These are phyloP conservation scores for Ormyrus pomaceus DNA, from an alignment of 2,888 invertebrate species.

Conservation along the genomic window DNA sequence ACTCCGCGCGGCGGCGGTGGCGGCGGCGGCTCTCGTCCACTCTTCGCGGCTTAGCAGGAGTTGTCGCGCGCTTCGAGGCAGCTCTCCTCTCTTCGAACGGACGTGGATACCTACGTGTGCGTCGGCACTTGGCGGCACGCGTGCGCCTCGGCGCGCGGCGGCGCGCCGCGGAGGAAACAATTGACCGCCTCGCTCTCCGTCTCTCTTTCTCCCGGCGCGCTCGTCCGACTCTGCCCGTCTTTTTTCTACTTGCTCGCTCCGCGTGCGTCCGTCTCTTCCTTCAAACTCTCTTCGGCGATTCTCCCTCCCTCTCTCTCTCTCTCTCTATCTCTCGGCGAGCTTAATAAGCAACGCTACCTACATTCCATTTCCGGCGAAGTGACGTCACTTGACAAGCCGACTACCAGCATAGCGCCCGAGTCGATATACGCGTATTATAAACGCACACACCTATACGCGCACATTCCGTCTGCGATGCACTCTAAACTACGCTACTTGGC, in stretches of 20 bases:
- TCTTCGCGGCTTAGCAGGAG: too few species aligned
- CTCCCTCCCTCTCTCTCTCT: neutral
- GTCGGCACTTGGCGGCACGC: slow-evolving; percentile 70
- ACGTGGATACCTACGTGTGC: slow-evolving; percentile 66
- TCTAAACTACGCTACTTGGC: slow-evolving; percentile 3
- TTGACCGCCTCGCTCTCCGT: slow-evolving; percentile 64
- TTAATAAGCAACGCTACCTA: slow-evolving; percentile 75
- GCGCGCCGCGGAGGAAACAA: slow-evolving; percentile 73
- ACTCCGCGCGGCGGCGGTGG: slow-evolving; percentile 61
- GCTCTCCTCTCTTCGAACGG: slow-evolving; percentile 50
- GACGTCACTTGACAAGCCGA: slow-evolving; percentile 72
- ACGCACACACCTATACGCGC: neutral
- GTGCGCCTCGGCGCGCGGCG: slow-evolving; percentile 67
- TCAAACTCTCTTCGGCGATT: neutral
- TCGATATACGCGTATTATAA: neutral
- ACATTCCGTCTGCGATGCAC: slow-evolving; percentile 10
- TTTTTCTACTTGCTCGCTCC: slow-evolving; percentile 20
- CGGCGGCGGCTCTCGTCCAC: neutral
- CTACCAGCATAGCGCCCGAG: slow-evolving; percentile 44
- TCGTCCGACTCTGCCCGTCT: neutral
- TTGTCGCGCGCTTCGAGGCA: too few species aligned
- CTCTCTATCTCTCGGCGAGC: slow-evolving; percentile 61
- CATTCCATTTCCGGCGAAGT: slow-evolving; percentile 75
- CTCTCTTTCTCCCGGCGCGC: slow-evolving; percentile 41
- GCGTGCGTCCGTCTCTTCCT: neutral